Evolutionary conservation across 2,113 vertebrate genomes (phyloP), one percentile per base, ranked within the genome.

Genomic region (Diglossa brunneiventris): DNA sequence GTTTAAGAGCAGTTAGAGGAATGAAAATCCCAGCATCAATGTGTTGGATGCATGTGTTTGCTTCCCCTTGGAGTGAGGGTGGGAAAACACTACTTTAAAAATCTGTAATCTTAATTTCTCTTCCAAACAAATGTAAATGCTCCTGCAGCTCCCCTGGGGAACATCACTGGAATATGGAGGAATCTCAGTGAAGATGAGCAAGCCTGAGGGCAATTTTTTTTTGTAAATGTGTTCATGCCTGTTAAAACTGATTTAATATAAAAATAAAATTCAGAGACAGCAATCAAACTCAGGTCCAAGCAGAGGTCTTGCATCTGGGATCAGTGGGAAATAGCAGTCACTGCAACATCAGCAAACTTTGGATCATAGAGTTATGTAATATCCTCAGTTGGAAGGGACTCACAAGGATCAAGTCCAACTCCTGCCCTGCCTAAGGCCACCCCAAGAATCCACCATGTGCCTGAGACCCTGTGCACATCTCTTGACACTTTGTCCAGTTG

Each of bases 81-180:
- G 86, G 73, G 58, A 91, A 91, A 91, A 89, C 56, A 87, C 24
- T 73, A 12, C 78, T 93, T 85, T 83, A 83, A 94, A 96, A 94
- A 95, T 39, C 91, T 94, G 92, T 79, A 93, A 86, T 93, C 69
- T 86, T 81, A 5, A 81, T 97, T 92, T 87, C 41, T 95, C 72
- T 87, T 96, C 92, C 74, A 95, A 90, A 75, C 56, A 84, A 95
- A 83, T 46, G 56, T 72, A 90, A 91, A 88, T 0, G 4, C n/a
- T 90, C 26, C 13, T 9, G 77, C 66, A 70, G 39, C 31, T 86
- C 7, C 70, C 37, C 26, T 39, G 42, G 47, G 41, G 73, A 93
- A 17, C 9, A 22, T 46, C 21, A 11, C 19, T 80, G 64, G 56
- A 76, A 44, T 75, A 80, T 6, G 74, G 72, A 86, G 83, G 33